Conservation (phyloP, 2,113 vertebrate species). For the Struthidea cinerea region DNA sequence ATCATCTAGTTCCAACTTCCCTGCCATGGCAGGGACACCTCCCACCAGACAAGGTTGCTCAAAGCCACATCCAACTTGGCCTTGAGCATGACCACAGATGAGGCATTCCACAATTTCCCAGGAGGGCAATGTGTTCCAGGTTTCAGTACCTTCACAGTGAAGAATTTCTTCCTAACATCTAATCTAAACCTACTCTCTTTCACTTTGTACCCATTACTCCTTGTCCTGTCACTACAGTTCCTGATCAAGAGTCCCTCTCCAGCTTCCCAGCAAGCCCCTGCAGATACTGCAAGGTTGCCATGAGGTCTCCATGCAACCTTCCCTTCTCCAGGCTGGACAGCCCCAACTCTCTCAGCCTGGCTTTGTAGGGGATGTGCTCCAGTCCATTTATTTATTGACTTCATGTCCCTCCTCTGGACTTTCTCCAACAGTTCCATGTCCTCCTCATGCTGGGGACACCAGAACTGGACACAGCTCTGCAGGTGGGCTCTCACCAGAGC, state of each 20-base stretch:
- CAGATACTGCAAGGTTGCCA: neutral
- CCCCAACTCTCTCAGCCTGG: neutral
- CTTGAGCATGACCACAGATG: neutral
- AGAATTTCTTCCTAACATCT: neutral
- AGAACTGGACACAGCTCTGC: neutral
- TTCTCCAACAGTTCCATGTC: neutral
- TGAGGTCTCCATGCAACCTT: neutral
- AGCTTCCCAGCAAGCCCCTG: neutral
- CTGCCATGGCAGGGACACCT: neutral
- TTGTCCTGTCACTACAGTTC: too few relatives aligned
- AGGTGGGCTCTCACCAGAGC: neutral
- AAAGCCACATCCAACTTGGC: neutral
- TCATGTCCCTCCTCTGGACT: neutral
- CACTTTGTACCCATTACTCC: rapidly evolving
- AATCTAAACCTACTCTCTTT: neutral
- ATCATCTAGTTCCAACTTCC: neutral
- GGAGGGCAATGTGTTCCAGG: neutral
- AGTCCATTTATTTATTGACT: too few relatives aligned
- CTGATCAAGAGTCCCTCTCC: neutral
- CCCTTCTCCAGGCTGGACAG: neutral
- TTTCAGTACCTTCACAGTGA: neutral
- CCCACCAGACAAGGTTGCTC: neutral
- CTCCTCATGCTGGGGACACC: neutral
- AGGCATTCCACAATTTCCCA: neutral
- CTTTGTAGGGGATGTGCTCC: neutral